Evolutionary conservation across 2,113 vertebrate genomes (phyloP).

Genomic region (Phalacrocorax brasilianus): DNA sequence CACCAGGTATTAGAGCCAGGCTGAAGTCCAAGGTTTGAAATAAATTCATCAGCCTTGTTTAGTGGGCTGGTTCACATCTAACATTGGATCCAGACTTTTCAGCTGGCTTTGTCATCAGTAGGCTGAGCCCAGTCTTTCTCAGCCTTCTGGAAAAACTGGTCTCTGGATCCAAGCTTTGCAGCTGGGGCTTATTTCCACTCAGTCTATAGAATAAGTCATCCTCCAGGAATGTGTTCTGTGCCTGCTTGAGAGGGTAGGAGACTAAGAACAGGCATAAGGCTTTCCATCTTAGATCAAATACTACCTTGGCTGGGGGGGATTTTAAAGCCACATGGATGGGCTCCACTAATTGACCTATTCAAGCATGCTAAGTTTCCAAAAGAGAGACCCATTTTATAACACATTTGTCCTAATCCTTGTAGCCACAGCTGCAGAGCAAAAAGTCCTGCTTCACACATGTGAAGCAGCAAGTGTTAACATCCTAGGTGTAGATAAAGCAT

Average conservation of each 20-base stretch:
- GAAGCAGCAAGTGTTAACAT: neutral
- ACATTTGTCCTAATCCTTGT: neutral
- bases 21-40: neutral
- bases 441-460: neutral
- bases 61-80: neutral
- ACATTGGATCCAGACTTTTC: neutral
- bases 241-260: neutral
- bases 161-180: neutral
- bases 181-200: slow-evolving; percentile 18
- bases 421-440: neutral
- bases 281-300: neutral
- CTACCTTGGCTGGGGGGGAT: neutral
- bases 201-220: neutral
- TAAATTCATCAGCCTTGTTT: neutral
- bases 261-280: neutral
- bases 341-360: neutral
- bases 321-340: neutral
- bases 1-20: neutral
- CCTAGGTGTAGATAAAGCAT: neutral
- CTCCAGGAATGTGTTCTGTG: neutral
- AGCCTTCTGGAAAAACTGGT: neutral
- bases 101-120: neutral
- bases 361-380: neutral
- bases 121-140: neutral
- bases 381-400: neutral